These are phyloP conservation scores for Coptodon rendalli DNA, from an alignment of 2,113 vertebrate genomes.

Conservation along the genomic window DNA sequence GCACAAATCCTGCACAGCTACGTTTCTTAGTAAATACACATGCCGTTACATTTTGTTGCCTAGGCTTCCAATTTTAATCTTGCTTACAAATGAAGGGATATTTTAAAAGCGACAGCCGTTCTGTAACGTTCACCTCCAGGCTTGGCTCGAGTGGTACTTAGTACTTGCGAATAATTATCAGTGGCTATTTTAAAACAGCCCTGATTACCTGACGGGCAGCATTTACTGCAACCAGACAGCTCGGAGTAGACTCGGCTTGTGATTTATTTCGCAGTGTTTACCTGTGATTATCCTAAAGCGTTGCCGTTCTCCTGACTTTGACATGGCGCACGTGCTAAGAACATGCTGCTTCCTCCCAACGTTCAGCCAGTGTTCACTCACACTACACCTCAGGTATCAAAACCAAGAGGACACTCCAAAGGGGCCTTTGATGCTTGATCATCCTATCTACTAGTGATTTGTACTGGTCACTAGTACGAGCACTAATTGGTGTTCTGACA, in stretches of 20 bases:
- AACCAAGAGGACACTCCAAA: conserved; percentile 51
- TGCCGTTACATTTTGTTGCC: neutral
- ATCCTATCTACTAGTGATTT: conserved; percentile 7
- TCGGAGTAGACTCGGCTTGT: neutral
- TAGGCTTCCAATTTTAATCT: neutral
- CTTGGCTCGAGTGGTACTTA: neutral
- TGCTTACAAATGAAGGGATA: neutral
- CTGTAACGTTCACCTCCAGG: neutral
- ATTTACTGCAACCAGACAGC: neutral
- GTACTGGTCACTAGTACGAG: conserved; percentile 13
- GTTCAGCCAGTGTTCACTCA: conserved; percentile 38
- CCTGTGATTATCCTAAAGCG: neutral
- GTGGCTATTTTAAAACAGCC: neutral
- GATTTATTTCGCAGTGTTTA: neutral
- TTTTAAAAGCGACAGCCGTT: conserved; percentile 7
- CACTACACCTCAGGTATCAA: conserved; percentile 49
- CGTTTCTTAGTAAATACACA: neutral
- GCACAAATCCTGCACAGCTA: neutral
- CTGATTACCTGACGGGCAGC: neutral
- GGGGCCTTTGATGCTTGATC: conserved; percentile 57
- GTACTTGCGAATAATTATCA: neutral
- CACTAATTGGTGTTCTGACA: conserved; percentile 30
- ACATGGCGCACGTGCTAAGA: neutral
- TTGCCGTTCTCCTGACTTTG: neutral
- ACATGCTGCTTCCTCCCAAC: conserved; percentile 1